Percentiles rank a stretch among this genome's conserved stretches.
Evolutionary conservation across 2,113 vertebrate species (phyloP).

Genomic region (Malurus melanocephalus): DNA sequence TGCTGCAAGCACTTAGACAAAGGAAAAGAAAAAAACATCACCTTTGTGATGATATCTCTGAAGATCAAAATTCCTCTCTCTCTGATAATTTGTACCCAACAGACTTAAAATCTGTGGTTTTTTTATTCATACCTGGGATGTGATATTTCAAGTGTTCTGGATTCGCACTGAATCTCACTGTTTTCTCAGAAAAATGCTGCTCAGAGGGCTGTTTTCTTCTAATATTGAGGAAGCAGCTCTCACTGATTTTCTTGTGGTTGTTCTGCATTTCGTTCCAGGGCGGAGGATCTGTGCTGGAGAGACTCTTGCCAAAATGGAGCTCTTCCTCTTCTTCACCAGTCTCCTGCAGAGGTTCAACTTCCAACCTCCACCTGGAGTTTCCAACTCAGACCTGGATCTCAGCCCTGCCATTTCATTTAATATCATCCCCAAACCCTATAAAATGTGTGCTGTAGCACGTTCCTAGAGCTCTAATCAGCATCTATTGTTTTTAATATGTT

Average conservation of each 20-base stretch:
- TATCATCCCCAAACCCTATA: background rate
- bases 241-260: background rate
- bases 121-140: background rate
- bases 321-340: conserved; percentile 77
- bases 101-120: background rate
- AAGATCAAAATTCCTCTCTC: background rate
- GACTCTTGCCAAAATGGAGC: conserved; percentile 77
- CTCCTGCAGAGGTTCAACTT: conserved; percentile 77
- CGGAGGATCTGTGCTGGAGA: conserved; percentile 72
- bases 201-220: background rate
- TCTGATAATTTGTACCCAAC: background rate
- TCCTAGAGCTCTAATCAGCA: background rate
- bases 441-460: background rate
- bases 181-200: background rate
- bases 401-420: conserved; percentile 50
- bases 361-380: conserved; percentile 65
- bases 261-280: conserved; percentile 43
- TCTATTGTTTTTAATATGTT: background rate
- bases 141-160: background rate
- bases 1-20: background rate
- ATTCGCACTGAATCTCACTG: background rate
- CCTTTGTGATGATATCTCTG: background rate
- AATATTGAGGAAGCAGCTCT: background rate
- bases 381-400: conserved; percentile 70
- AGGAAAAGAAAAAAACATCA: background rate